Percentiles rank a stretch among this genome's conserved stretches.
phyloP scores from a whole-genome alignment of 2,888 invertebrate species.

The Belgica antarctica region DNA sequence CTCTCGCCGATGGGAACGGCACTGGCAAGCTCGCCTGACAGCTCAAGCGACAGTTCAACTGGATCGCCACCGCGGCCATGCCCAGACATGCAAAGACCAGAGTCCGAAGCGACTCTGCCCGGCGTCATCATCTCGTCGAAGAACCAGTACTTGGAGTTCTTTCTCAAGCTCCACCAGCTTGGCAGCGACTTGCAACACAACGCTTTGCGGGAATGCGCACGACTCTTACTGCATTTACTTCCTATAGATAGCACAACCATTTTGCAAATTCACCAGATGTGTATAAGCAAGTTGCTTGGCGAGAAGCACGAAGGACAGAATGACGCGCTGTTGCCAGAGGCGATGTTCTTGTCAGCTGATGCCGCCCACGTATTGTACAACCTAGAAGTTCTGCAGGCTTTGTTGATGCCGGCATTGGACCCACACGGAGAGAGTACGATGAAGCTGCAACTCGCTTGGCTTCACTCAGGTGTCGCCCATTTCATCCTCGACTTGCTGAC shows the following conservation, averaged over 20 bases:
- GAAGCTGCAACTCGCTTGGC: constrained; percentile 62
- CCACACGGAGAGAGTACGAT: constrained; percentile 68
- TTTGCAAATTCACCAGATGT: constrained; percentile 53
- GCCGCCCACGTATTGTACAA: constrained; percentile 75
- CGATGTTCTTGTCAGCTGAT: constrained; percentile 67
- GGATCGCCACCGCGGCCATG: constrained; percentile 86
- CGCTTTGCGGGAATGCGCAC: constrained; percentile 72
- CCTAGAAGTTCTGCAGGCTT: constrained; percentile 79
- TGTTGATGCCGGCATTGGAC: constrained; percentile 87
- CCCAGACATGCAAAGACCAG: constrained; percentile 69
- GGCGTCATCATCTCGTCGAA: constrained; percentile 89
- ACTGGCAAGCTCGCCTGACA: constrained; percentile 80
- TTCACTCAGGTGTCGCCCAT: constrained; percentile 61
- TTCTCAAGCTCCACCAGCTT: constrained; percentile 82
- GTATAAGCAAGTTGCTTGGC: constrained; percentile 45
- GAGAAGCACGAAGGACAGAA: constrained; percentile 44
- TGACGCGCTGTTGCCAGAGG: constrained; percentile 57
- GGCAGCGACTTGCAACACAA: constrained; percentile 79
- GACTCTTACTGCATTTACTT: constrained; percentile 51
- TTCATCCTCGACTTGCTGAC: constrained; percentile 76
- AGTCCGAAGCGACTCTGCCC: constrained; percentile 85
- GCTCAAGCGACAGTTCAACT: constrained; percentile 91
- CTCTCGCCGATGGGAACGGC: constrained; percentile 70
- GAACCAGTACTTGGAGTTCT: constrained; percentile 73
- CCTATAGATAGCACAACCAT: constrained; percentile 57